Conservation (phyloP, 1,140 invertebrate genomes). For the Anoplolepis gracilipes region DNA sequence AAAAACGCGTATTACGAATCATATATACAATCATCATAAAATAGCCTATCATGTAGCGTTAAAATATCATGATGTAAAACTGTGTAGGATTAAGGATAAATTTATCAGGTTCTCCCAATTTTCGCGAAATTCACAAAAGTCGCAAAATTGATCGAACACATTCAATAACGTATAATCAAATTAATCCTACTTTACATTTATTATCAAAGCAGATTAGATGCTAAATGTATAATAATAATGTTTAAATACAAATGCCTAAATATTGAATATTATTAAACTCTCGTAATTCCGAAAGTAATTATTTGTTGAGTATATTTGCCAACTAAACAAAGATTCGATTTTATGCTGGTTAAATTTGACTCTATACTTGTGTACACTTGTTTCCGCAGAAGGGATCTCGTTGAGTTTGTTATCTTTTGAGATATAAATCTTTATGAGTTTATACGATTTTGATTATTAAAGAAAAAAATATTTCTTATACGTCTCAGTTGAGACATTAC, state of each 20-base stretch:
- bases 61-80: constrained; percentile 25
- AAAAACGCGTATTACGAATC: constrained; percentile 15
- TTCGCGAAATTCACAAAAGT: constrained; percentile 12
- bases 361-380: constrained; percentile 2
- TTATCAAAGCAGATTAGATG: background rate
- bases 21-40: constrained; percentile 21
- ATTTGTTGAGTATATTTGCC: constrained; percentile 4
- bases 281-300: constrained; percentile 7
- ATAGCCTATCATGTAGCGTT: constrained; percentile 27
- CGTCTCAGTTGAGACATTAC: background rate
- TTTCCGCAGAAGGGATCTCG: background rate
- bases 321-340: constrained; percentile 12
- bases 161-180: background rate
- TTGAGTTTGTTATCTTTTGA: constrained; percentile 49
- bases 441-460: constrained; percentile 12
- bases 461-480: constrained; percentile 29
- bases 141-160: background rate
- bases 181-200: background rate
- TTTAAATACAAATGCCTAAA: constrained; percentile 30
- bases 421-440: constrained; percentile 23
- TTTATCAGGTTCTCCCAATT: background rate
- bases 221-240: constrained; percentile 4
- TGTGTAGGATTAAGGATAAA: constrained; percentile 3
- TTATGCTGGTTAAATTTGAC: constrained; percentile 22
- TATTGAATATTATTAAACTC: constrained; percentile 24